Evolutionary conservation across 2,113 vertebrate species (phyloP).

Genomic region (Nothoprocta pentlandii): DNA sequence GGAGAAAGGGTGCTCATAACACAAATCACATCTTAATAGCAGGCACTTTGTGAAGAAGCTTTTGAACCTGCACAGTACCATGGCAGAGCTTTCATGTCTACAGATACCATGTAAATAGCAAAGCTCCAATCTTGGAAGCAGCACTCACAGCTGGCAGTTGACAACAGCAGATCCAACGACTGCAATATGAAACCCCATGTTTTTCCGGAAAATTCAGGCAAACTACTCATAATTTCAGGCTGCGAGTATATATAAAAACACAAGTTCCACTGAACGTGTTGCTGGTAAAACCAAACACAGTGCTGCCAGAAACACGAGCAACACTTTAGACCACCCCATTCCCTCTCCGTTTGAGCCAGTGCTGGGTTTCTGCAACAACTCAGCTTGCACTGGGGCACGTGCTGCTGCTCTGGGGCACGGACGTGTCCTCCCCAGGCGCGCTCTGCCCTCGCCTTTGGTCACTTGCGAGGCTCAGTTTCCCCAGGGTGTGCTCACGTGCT

Average conservation of each 20-base stretch:
- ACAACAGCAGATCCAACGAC: background rate
- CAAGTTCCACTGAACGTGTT: background rate
- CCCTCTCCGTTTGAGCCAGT: background rate
- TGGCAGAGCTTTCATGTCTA: background rate
- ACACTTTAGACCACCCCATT: background rate
- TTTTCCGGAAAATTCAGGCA: background rate
- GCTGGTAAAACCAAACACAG: background rate
- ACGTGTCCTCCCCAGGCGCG: background rate
- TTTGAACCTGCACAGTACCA: background rate
- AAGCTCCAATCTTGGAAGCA: background rate
- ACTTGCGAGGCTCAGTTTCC: background rate
- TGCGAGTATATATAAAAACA: background rate
- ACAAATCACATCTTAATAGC: background rate
- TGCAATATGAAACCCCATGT: background rate
- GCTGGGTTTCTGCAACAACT: background rate
- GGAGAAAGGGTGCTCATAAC: background rate
- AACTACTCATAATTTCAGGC: background rate
- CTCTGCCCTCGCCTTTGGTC: background rate
- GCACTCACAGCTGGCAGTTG: background rate
- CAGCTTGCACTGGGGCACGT: background rate
- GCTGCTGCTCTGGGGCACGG: background rate
- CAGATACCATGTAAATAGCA: rapidly evolving
- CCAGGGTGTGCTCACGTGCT: background rate
- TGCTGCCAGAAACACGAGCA: background rate
- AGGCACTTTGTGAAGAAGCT: background rate